Conservation (phyloP, 64 coral and sea anemone species). For the Dendrophyllia cribrosa region DNA sequence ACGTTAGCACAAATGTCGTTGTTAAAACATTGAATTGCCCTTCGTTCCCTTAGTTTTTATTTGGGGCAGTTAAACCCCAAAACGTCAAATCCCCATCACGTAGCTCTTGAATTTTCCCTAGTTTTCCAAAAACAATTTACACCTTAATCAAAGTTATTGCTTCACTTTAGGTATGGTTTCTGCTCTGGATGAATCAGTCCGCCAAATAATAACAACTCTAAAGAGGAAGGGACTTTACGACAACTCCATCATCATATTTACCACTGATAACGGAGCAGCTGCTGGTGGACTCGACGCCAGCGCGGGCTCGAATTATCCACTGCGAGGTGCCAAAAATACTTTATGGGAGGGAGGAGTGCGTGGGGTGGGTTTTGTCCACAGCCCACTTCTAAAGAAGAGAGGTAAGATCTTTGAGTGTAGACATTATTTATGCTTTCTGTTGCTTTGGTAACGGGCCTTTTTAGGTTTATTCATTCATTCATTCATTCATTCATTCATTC, state of each 20-base stretch:
- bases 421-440: too few species aligned
- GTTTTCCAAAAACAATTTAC: neutral
- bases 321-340: constrained; percentile 93
- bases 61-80: too few species aligned
- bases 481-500: too few species aligned
- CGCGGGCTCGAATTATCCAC: constrained; percentile 91
- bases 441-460: too few species aligned
- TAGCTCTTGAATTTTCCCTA: neutral
- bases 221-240: constrained; percentile 84
- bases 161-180: constrained; percentile 79
- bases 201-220: constrained; percentile 71
- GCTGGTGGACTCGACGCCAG: constrained; percentile 89
- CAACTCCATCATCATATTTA: constrained; percentile 91
- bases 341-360: constrained; percentile 96
- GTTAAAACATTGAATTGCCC: too few species aligned
- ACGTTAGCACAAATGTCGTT: too few species aligned
- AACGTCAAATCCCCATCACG: too few species aligned
- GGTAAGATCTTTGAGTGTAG: constrained; percentile 50
- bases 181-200: constrained; percentile 86
- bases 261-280: constrained; percentile 91
- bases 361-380: constrained; percentile 90
- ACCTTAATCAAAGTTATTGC: neutral
- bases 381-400: constrained; percentile 85
- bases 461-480: too few species aligned
- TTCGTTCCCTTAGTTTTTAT: too few species aligned